Evolutionary conservation across 2,888 invertebrate genomes (phyloP).

Genomic region (Tipula lateralis): DNA sequence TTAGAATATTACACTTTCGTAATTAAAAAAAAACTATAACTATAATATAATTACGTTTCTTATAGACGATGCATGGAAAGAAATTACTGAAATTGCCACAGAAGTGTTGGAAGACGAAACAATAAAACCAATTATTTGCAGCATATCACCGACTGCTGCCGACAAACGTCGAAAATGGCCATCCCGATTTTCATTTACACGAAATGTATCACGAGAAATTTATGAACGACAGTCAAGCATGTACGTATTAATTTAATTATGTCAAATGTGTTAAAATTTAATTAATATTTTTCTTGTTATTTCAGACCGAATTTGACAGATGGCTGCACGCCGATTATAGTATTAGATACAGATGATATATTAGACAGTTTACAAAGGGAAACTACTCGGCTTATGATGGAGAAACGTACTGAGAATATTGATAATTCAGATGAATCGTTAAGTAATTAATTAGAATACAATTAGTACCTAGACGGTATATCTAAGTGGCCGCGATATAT

Average conservation of each 20-base stretch:
- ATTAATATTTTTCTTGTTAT: constrained; percentile 16
- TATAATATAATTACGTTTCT: not conserved
- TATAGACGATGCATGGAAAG: constrained; percentile 57
- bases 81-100: constrained; percentile 57
- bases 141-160: not conserved
- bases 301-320: constrained; percentile 46
- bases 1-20: not conserved
- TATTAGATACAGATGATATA: constrained; percentile 45
- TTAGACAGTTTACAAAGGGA: constrained; percentile 44
- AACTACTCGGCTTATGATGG: constrained; percentile 34
- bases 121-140: constrained; percentile 38
- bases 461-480: no score
- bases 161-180: constrained; percentile 45
- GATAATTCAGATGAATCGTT: constrained; percentile 25
- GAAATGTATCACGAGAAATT: constrained; percentile 49
- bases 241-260: constrained; percentile 26
- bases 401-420: constrained; percentile 6
- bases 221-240: constrained; percentile 44
- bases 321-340: constrained; percentile 49
- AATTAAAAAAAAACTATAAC: not conserved
- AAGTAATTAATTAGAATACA: not conserved
- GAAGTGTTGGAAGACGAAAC: constrained; percentile 52
- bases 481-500: not conserved
- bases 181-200: constrained; percentile 48
- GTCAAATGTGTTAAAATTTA: not conserved